These are phyloP conservation scores for Mus minutoides DNA, from an alignment of 2,797 vertebrate genomes.

Conservation along the genomic window DNA sequence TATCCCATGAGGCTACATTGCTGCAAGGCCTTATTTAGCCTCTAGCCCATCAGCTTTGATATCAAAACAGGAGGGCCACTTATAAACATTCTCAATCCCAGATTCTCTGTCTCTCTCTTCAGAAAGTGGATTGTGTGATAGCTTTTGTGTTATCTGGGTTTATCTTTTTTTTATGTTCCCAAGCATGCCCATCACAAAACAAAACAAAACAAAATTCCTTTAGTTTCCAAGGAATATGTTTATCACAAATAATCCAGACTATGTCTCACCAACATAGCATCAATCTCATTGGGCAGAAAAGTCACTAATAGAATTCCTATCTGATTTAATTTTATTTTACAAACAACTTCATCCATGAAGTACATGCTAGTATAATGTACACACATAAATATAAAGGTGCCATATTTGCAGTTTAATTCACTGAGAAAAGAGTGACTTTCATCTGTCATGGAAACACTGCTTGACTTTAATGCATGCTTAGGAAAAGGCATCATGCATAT, in stretches of 20 bases:
- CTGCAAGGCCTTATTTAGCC: not conserved
- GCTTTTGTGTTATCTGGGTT: not conserved
- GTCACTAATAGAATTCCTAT: not conserved
- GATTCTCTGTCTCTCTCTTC: not conserved
- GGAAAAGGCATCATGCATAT: not conserved
- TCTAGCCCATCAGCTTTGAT: not conserved
- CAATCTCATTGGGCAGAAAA: not conserved
- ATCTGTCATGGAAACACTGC: slow-evolving; percentile 2
- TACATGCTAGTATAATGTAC: not conserved
- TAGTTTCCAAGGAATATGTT: not conserved
- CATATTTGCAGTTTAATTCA: not conserved
- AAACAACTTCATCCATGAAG: not conserved
- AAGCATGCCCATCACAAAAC: not conserved
- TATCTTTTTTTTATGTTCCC: slow-evolving; percentile 4
- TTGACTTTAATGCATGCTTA: slow-evolving; percentile 17
- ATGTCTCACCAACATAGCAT: not conserved
- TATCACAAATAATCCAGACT: not conserved
- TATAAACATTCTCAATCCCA: not conserved
- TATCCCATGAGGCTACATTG: not conserved
- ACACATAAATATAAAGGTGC: slow-evolving; percentile 4
- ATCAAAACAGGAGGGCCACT: not conserved
- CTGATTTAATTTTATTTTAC: slow-evolving; percentile 2
- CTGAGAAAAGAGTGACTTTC: slow-evolving; percentile 12
- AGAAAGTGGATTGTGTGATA: not conserved
- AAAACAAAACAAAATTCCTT: not conserved